Conservation (phyloP, 2,888 invertebrate genomes). For the Oscheius sp. region DNA sequence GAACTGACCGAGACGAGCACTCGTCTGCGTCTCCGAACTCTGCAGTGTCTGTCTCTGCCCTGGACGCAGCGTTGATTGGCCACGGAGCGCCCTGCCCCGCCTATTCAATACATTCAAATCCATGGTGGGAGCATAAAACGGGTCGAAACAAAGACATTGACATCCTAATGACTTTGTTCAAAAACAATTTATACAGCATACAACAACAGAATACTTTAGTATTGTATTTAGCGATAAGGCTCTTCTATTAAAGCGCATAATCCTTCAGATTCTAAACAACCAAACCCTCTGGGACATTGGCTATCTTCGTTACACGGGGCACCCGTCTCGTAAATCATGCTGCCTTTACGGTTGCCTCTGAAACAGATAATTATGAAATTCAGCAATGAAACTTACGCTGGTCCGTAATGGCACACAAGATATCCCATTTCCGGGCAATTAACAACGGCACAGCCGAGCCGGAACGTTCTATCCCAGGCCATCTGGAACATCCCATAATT, state of each 20-base stretch:
- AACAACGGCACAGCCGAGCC: constrained; percentile 51
- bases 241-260: constrained; percentile 32
- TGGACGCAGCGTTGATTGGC: constrained; percentile 27
- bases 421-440: constrained; percentile 55
- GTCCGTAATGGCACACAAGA: constrained; percentile 58
- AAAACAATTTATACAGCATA: constrained; percentile 1
- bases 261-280: constrained; percentile 33
- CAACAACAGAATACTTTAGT: background rate
- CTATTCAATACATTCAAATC: constrained; percentile 19
- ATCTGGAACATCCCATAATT: constrained; percentile 41
- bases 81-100: constrained; percentile 19
- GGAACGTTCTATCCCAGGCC: constrained; percentile 55
- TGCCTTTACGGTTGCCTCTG: constrained; percentile 53
- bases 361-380: constrained; percentile 12
- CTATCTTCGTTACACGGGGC: constrained; percentile 45
- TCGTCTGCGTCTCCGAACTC: constrained; percentile 21
- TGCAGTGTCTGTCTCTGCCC: constrained; percentile 26
- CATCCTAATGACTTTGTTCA: background rate
- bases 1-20: constrained; percentile 33
- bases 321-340: constrained; percentile 51
- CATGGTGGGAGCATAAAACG: constrained; percentile 9
- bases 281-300: constrained; percentile 51
- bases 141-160: background rate
- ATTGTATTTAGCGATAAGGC: background rate
- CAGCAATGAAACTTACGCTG: constrained; percentile 42